A percentile compares a stretch with the other conserved stretches of the same genome.
Evolutionary conservation across 2,113 vertebrate genomes (phyloP).

Genomic region (Rhynchopsitta pachyrhyncha): DNA sequence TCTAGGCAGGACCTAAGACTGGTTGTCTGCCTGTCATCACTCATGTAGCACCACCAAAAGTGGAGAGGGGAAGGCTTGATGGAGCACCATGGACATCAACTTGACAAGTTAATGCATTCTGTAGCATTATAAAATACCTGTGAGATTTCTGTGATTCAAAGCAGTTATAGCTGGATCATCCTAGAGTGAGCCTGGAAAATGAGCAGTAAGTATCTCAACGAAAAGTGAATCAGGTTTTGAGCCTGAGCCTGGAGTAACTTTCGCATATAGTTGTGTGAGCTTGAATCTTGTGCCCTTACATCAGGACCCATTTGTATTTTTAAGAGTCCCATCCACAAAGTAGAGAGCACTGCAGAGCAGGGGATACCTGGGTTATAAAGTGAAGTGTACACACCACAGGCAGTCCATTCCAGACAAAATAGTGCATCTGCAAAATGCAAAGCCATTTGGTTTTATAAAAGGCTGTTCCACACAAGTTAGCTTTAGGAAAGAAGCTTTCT

Average conservation of each 20-base stretch:
- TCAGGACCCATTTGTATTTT: neutral
- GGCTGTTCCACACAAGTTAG: neutral
- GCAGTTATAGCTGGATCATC: neutral
- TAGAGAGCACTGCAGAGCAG: neutral
- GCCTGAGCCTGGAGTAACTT: neutral
- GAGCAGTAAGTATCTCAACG: neutral
- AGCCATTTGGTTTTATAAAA: neutral
- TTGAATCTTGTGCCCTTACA: neutral
- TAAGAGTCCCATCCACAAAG: neutral
- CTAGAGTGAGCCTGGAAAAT: neutral
- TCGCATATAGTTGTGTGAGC: neutral
- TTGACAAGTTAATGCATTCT: neutral
- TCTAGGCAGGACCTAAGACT: neutral
- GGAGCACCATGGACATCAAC: neutral
- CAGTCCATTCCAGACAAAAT: accelerated
- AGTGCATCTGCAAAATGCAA: neutral
- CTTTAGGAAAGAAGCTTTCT: neutral
- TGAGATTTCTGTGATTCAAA: neutral
- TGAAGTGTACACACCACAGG: accelerated
- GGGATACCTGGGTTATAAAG: neutral
- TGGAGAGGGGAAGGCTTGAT: accelerated
- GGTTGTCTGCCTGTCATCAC: neutral
- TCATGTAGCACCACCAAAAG: accelerated
- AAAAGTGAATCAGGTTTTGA: neutral
- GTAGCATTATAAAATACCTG: neutral